These are phyloP conservation scores for Aplodontia rufa DNA, from an alignment of 2,113 vertebrate genomes.

Conservation along the genomic window DNA sequence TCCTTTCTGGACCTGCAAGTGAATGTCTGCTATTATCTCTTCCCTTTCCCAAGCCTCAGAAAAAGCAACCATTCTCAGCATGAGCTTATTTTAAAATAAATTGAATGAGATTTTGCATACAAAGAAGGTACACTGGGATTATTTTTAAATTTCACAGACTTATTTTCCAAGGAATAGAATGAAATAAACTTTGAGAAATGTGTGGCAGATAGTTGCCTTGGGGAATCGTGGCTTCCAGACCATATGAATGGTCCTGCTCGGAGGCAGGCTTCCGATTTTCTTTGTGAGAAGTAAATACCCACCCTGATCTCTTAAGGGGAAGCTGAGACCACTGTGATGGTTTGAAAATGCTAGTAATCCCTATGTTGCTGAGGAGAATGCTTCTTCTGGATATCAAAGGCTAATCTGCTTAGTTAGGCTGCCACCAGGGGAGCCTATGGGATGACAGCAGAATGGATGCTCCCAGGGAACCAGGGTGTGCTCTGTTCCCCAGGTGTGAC, in stretches of 20 bases:
- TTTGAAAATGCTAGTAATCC: background rate
- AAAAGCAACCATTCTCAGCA: constrained; percentile 24
- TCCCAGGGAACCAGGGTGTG: too few relatives aligned
- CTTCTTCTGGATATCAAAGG: background rate
- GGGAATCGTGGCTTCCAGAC: background rate
- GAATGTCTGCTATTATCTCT: background rate
- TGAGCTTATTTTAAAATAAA: constrained; percentile 50
- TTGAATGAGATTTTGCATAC: background rate
- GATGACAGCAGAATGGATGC: background rate
- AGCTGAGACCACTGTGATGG: background rate
- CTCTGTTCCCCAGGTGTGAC: background rate
- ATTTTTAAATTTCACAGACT: constrained; percentile 37
- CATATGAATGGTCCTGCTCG: constrained; percentile 1
- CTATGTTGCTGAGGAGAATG: background rate
- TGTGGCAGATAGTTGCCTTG: background rate
- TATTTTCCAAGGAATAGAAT: constrained; percentile 56
- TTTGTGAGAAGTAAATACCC: constrained; percentile 46
- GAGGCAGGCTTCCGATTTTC: background rate
- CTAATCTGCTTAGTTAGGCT: background rate
- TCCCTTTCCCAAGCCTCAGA: background rate
- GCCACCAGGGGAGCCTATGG: background rate
- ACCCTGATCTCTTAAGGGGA: background rate
- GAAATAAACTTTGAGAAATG: constrained; percentile 41
- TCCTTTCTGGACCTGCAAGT: background rate
- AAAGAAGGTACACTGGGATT: background rate